Evolutionary conservation across 2,113 vertebrate species (phyloP), one percentile per base, ranked within the genome.

Genomic region (Rhombomys opimus): DNA sequence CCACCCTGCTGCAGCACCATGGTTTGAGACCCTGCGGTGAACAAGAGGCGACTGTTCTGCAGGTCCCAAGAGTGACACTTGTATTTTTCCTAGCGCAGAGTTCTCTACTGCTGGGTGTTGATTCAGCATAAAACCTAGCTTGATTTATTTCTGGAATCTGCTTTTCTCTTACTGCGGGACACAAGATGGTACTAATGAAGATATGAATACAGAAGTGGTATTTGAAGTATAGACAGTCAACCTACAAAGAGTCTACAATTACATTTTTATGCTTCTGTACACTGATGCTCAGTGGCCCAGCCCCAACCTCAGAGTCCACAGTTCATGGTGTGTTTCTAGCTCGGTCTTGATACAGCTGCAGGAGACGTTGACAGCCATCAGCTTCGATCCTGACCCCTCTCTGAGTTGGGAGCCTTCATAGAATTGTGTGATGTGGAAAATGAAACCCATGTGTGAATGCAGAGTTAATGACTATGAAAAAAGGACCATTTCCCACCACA

Each of bases 381-480:
- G 84, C 89, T 95, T 73, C 82, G 38, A 95, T 91, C 20, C 57
- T 89, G 91, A 91, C 94, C 93, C 50, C 52, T 57, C 84, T 91
- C 77, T 82, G 91, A 86, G 84, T 95, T 54, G 32, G 46, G 65
- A 50, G 65, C 54, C 88, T 96, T 97, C 87, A 7, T 76, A 78
- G 35, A 90, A 93, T 59, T 90, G 93, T 96, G 82, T 1, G 8
- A 94, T 95, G 87, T 93, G 84, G 96, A 97, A 97, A 98, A 98
- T 96, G 94, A 98, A 97, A 97, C 57, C 96, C 97, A 96, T 96
- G 96, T 98, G 96, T 88, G 90, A 98, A 94, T 85, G 89, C 85
- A 97, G 61, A 98, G 91, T 95, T 97, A 98, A 97, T 98, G 97
- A 96, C 91, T 97, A 96, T 97, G 87, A 94, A 97, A 75, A 94